A percentile compares a stretch with the other conserved stretches of the same genome.
These are phyloP conservation scores for Synodontis membranacea DNA, from an alignment of 2,113 vertebrate genomes.

Conservation along the genomic window DNA sequence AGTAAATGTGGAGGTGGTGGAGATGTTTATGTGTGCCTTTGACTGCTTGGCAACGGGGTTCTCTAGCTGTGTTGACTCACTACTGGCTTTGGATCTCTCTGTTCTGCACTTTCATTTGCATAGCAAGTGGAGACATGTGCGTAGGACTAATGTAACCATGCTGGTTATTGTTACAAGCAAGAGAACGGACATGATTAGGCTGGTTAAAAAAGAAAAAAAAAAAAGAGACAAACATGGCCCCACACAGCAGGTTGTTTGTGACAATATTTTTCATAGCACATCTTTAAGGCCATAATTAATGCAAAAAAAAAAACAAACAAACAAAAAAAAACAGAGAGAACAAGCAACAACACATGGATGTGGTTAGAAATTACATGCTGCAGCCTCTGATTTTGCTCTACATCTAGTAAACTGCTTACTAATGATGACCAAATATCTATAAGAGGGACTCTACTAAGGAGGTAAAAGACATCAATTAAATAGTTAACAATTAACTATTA, in stretches of 20 bases:
- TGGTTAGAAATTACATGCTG: not conserved
- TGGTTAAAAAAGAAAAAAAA: not conserved
- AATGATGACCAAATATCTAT: not conserved
- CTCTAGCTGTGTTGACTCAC: slow-evolving; percentile 19
- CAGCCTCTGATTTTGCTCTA: not conserved
- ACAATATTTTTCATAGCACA: not conserved
- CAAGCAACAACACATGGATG: not conserved
- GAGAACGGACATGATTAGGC: not conserved
- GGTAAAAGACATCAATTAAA: no score
- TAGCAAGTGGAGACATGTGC: not conserved
- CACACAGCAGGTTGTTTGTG: not conserved
- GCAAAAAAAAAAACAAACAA: no score
- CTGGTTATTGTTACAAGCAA: not conserved
- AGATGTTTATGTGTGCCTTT: slow-evolving; percentile 34
- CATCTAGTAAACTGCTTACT: not conserved
- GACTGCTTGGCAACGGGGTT: slow-evolving; percentile 9
- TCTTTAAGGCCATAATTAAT: not conserved
- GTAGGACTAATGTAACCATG: not conserved
- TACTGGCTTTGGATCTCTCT: slow-evolving; percentile 1
- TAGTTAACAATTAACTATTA: no score
- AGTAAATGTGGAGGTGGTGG: slow-evolving; percentile 14
- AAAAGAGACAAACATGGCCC: not conserved
- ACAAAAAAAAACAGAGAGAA: not conserved
- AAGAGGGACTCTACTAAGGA: not conserved
- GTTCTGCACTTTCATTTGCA: slow-evolving; percentile 26